Evolutionary conservation across 2,113 vertebrate genomes (phyloP).

Genomic region (Heteronetta atricapilla): DNA sequence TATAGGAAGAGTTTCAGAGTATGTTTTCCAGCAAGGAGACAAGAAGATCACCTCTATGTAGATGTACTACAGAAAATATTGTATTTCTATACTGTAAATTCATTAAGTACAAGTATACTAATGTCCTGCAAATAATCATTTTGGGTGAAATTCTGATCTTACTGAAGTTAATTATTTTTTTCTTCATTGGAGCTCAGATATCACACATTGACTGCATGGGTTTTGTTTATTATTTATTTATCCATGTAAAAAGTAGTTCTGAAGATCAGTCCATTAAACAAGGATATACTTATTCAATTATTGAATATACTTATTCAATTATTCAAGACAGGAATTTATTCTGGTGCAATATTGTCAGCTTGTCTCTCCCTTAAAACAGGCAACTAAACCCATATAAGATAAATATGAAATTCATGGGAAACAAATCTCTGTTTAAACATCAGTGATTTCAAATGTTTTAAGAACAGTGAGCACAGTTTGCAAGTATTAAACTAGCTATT

Average conservation of each 20-base stretch:
- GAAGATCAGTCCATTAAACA: not conserved
- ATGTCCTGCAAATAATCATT: not conserved
- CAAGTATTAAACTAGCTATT: rapidly evolving
- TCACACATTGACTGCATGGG: not conserved
- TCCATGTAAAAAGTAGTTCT: not conserved
- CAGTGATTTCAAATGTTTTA: not conserved
- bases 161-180: not conserved
- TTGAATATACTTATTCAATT: not conserved
- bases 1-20: not conserved
- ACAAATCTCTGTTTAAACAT: not conserved
- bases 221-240: conserved; percentile 5
- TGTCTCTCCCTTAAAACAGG: not conserved
- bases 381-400: not conserved
- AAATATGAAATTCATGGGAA: not conserved
- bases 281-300: not conserved
- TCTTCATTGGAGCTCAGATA: not conserved
- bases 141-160: not conserved
- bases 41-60: rapidly evolving
- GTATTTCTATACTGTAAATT: not conserved
- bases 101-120: not conserved
- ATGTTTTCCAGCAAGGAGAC: not conserved
- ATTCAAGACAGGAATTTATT: not conserved
- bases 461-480: not conserved
- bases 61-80: not conserved
- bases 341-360: not conserved